Evolutionary conservation across 2,888 invertebrate species (phyloP).

Genomic region (Drosophila hamatofila): DNA sequence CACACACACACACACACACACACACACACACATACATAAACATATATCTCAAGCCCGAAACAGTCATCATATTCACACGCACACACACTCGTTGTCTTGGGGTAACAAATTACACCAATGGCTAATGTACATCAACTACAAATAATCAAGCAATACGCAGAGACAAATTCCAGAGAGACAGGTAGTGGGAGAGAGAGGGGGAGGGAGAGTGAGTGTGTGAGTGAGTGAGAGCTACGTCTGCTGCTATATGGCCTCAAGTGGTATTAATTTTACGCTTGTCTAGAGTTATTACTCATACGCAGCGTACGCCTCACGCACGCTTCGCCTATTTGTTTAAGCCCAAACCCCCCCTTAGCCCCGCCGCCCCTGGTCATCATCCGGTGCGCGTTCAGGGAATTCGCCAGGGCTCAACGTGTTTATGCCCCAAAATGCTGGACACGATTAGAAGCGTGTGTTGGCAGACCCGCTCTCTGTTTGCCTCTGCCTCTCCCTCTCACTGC

Average conservation of each 20-base stretch:
- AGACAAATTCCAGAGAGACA: not conserved
- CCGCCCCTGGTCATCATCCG: not conserved
- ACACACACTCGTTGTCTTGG: constrained; percentile 25
- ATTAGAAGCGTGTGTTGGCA: constrained; percentile 34
- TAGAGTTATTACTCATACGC: constrained; percentile 80
- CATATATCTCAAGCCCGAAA: not conserved
- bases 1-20: not conserved
- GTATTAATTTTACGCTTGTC: constrained; percentile 80
- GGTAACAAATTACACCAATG: constrained; percentile 67
- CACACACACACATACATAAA: too few relatives aligned
- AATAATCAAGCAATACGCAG: constrained; percentile 27
- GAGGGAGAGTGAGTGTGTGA: not conserved
- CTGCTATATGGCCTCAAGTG: constrained; percentile 62
- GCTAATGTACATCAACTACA: constrained; percentile 59
- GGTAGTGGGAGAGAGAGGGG: not conserved
- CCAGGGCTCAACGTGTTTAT: constrained; percentile 47
- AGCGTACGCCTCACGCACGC: constrained; percentile 42
- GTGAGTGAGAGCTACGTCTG: constrained; percentile 30
- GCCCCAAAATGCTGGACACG: constrained; percentile 60
- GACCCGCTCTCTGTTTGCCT: not conserved
- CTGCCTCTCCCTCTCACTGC: not conserved
- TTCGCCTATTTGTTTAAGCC: constrained; percentile 45
- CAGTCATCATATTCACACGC: not conserved
- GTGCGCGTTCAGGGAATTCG: constrained; percentile 36
- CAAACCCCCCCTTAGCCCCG: not conserved